These are phyloP conservation scores for Bursaphelenchus okinawaensis DNA, from an alignment of 2,888 invertebrate species.

Conservation along the genomic window DNA sequence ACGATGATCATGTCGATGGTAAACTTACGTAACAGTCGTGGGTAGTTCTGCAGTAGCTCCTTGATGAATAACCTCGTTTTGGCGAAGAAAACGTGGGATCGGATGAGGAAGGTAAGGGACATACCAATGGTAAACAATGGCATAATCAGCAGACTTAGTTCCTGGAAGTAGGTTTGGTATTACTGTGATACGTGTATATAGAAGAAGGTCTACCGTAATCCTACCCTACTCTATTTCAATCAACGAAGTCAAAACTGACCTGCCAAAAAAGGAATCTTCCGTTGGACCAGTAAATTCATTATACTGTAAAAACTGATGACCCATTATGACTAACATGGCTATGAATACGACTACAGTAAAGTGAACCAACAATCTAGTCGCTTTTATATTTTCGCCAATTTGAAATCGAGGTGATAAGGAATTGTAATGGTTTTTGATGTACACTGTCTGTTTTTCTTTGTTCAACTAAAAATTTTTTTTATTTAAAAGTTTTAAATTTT, in stretches of 20 bases:
- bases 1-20: neutral
- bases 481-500: neutral
- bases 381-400: slow-evolving; percentile 20
- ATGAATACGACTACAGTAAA: slow-evolving; percentile 7
- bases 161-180: slow-evolving; percentile 1
- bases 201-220: neutral
- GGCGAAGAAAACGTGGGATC: slow-evolving; percentile 8
- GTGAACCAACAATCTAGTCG: slow-evolving; percentile 12
- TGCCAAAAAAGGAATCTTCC: slow-evolving; percentile 9
- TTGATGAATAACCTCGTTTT: slow-evolving; percentile 6
- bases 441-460: slow-evolving; percentile 13
- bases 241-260: slow-evolving; percentile 6
- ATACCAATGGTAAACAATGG: slow-evolving; percentile 10
- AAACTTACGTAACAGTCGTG: slow-evolving; percentile 4
- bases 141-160: slow-evolving; percentile 10
- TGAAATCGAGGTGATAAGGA: slow-evolving; percentile 12
- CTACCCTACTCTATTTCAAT: neutral
- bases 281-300: neutral
- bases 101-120: slow-evolving; percentile 6
- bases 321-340: neutral
- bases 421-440: slow-evolving; percentile 17
- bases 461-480: slow-evolving; percentile 8
- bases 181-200: too few relatives aligned
- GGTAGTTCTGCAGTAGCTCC: slow-evolving; percentile 1
- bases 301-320: neutral